These are phyloP conservation scores for Drosophila eugracilis DNA, from an alignment of 1,140 invertebrate species.

Conservation along the genomic window DNA sequence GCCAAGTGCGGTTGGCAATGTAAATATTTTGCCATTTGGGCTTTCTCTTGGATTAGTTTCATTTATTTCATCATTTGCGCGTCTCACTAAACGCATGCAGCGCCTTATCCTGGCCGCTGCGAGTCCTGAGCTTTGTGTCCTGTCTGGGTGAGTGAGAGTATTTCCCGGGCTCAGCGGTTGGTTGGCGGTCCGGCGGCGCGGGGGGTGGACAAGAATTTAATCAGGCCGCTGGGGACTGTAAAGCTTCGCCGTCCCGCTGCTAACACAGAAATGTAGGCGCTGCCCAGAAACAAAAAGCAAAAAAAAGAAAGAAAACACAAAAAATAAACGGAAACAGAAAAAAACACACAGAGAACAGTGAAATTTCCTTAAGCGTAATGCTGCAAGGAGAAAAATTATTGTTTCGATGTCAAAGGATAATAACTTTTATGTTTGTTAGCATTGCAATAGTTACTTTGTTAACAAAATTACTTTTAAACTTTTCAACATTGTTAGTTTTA, in stretches of 20 bases:
- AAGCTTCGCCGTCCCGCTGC: slow-evolving; percentile 57
- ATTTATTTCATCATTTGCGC: slow-evolving; percentile 82
- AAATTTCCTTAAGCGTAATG: slow-evolving; percentile 73
- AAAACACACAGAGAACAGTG: slow-evolving; percentile 21
- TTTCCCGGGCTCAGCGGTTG: slow-evolving; percentile 12
- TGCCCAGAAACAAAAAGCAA: slow-evolving; percentile 27
- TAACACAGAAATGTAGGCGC: slow-evolving; percentile 44
- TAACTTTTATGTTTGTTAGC: background rate
- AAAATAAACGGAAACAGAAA: slow-evolving; percentile 24
- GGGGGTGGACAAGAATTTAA: slow-evolving; percentile 68
- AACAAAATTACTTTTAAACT: no score
- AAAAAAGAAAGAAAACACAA: slow-evolving; percentile 5
- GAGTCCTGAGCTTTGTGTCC: slow-evolving; percentile 4
- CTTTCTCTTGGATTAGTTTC: slow-evolving; percentile 83
- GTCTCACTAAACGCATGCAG: slow-evolving; percentile 74
- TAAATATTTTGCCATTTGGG: slow-evolving; percentile 81
- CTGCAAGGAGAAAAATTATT: background rate
- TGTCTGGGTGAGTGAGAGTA: slow-evolving; percentile 19
- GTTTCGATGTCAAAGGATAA: background rate
- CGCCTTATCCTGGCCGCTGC: slow-evolving; percentile 24
- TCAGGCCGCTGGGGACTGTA: slow-evolving; percentile 82
- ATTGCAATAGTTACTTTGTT: no score
- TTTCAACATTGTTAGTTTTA: no score
- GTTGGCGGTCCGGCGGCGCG: slow-evolving; percentile 27
- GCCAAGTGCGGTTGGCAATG: slow-evolving; percentile 63